phyloP scores from a whole-genome alignment of 2,797 vertebrate species.

The Megaceryle alcyon region DNA sequence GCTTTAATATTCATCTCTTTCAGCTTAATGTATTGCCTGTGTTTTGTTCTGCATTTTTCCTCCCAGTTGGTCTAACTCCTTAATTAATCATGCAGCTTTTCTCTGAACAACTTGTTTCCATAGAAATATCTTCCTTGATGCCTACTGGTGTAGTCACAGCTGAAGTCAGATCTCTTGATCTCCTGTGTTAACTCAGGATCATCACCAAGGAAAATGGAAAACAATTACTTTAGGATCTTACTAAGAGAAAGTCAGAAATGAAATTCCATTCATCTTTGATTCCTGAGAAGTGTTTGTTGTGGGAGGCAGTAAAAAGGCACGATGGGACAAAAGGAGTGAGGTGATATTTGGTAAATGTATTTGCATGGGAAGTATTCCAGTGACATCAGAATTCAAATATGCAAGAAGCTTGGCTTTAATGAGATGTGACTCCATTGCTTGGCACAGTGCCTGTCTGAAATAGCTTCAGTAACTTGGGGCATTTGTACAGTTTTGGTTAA shows the following conservation, averaged over 20 bases:
- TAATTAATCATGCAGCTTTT: conserved; percentile 1
- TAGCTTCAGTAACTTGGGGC: neutral
- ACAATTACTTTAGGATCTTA: neutral
- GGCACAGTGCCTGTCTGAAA: conserved; percentile 7
- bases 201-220: neutral
- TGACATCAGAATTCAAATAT: conserved; percentile 44
- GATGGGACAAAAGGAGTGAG: neutral
- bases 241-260: neutral
- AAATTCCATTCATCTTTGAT: neutral
- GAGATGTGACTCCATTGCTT: neutral
- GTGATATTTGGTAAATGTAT: conserved; percentile 5
- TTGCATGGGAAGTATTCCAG: conserved; percentile 52
- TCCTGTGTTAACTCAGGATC: neutral
- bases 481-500: neutral
- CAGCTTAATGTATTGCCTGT: neutral
- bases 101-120: conserved; percentile 4
- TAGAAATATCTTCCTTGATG: neutral
- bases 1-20: neutral
- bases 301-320: neutral
- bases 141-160: neutral
- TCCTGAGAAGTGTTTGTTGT: neutral
- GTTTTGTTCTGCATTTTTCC: neutral
- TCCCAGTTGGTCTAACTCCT: neutral
- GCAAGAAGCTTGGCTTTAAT: conserved; percentile 12
- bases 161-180: neutral